Percentiles rank a stretch among this genome's conserved stretches.
phyloP scores from a whole-genome alignment of 2,113 vertebrate species.

The Syngnathus floridae region DNA sequence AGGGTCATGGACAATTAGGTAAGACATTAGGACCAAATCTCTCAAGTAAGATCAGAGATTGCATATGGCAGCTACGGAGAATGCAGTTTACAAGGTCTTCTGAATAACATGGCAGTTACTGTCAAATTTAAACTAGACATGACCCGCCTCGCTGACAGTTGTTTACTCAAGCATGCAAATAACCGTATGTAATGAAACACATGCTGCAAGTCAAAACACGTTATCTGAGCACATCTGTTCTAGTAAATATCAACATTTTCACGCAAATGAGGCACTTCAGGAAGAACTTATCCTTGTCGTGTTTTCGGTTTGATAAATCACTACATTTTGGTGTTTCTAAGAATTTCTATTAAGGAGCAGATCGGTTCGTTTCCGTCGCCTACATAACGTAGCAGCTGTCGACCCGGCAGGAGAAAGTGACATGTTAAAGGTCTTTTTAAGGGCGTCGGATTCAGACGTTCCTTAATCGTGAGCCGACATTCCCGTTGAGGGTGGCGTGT shows the following conservation, averaged over 20 bases:
- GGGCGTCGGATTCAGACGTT: conserved; percentile 22
- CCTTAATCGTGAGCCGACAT: conserved; percentile 18
- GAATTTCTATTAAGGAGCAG: conserved; percentile 30
- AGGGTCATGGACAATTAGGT: too few species aligned
- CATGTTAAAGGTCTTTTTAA: conserved; percentile 19
- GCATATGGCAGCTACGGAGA: neutral
- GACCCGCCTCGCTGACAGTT: neutral
- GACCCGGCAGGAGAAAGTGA: conserved; percentile 13
- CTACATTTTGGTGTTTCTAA: neutral
- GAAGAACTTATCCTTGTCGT: neutral
- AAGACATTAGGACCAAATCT: too few species aligned
- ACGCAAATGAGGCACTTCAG: neutral
- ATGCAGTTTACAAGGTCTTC: neutral
- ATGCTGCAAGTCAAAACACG: neutral
- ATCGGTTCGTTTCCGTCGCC: conserved; percentile 28
- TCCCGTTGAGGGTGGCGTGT: conserved; percentile 16
- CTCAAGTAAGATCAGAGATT: too few species aligned
- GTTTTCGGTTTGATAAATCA: neutral
- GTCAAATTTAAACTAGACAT: neutral
- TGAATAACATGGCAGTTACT: neutral
- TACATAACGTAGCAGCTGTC: conserved; percentile 21
- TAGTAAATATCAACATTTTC: neutral
- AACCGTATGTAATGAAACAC: neutral
- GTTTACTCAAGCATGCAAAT: neutral
- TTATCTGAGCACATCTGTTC: neutral